These are phyloP conservation scores for Pelodytes ibericus DNA, from an alignment of 2,797 vertebrate species.

Conservation along the genomic window DNA sequence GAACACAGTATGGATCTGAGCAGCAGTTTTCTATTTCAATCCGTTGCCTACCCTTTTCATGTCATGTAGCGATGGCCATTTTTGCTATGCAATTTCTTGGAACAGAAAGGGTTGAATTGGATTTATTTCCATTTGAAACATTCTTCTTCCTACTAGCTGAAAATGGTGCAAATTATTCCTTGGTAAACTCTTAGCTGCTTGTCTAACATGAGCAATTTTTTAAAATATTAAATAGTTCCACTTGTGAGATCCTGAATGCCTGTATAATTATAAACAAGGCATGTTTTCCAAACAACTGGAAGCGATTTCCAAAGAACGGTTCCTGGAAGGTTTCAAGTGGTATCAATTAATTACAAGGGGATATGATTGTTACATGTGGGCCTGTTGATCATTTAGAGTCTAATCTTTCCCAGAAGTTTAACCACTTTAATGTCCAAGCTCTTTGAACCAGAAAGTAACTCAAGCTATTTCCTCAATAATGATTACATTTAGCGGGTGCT, in stretches of 20 bases:
- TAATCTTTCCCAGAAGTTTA: neutral
- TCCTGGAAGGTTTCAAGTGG: constrained; percentile 10
- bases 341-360: constrained; percentile 17
- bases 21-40: too few relatives aligned
- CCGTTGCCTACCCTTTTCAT: too few relatives aligned
- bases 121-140: too few relatives aligned
- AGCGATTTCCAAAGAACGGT: constrained; percentile 18
- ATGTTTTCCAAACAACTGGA: constrained; percentile 15
- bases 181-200: neutral
- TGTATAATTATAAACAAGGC: constrained; percentile 9
- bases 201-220: neutral
- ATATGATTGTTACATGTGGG: neutral
- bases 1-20: too few relatives aligned
- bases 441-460: neutral
- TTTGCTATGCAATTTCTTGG: too few relatives aligned
- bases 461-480: too few relatives aligned
- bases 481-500: too few relatives aligned
- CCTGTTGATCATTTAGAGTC: neutral
- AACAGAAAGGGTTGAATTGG: too few relatives aligned
- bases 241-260: neutral
- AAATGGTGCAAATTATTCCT: too few relatives aligned
- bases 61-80: too few relatives aligned
- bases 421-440: neutral
- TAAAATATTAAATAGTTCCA: neutral
- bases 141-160: too few relatives aligned